Conservation (phyloP, 2,888 invertebrate genomes). For the Hirudinaria manillensis region DNA sequence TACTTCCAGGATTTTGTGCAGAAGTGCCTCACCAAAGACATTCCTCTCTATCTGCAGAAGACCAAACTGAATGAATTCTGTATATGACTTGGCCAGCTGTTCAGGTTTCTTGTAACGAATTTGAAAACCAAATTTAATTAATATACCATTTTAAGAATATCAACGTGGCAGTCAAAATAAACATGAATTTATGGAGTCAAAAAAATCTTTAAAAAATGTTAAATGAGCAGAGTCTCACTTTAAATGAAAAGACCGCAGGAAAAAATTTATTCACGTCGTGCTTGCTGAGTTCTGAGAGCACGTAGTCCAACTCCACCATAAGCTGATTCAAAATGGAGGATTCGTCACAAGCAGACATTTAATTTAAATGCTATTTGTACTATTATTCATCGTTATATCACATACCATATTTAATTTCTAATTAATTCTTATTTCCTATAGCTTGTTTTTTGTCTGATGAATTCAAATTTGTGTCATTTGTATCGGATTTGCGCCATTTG, state of each 20-base stretch:
- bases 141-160: too few species aligned
- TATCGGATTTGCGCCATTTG: too few species aligned
- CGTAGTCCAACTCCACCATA: background rate
- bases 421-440: background rate
- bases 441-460: too few species aligned
- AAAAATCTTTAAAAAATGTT: background rate
- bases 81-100: background rate
- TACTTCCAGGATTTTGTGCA: background rate
- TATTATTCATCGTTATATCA: too few species aligned
- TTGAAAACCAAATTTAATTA: background rate
- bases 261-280: slow-evolving; percentile 2
- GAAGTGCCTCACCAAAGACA: background rate
- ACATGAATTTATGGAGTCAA: too few species aligned
- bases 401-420: background rate
- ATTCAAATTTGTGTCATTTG: too few species aligned
- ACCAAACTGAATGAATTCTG: slow-evolving; percentile 11
- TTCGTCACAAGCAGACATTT: background rate
- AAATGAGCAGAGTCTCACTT: background rate
- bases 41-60: slow-evolving; percentile 8
- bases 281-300: background rate
- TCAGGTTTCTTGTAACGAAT: background rate
- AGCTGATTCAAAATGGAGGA: background rate
- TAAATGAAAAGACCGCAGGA: background rate
- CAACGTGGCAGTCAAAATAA: too few species aligned
- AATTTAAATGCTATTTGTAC: too few species aligned